Percentiles rank a stretch among this genome's conserved stretches.
Conservation (phyloP, 2,888 invertebrate species). For the Coelopa pilipes region DNA sequence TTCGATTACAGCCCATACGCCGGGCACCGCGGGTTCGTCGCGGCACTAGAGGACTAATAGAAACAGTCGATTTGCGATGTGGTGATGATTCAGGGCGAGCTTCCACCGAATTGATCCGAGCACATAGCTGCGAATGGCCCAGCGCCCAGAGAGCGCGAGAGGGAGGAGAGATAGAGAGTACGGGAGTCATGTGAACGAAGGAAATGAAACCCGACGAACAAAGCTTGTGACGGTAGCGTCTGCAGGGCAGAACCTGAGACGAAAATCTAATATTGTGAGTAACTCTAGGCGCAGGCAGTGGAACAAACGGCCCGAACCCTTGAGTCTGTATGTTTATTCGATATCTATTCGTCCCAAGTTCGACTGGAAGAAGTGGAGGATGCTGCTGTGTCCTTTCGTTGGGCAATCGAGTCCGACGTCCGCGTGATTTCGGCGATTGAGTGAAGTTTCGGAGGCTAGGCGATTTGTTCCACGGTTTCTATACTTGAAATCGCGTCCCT, state of each 20-base stretch:
- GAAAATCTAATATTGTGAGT: slow-evolving; percentile 30
- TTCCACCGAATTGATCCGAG: background rate
- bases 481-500: slow-evolving; percentile 21
- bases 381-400: no score
- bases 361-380: no score
- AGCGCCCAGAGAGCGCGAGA: no score
- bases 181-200: slow-evolving; percentile 30
- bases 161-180: slow-evolving; percentile 1
- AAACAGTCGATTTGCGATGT: slow-evolving; percentile 15
- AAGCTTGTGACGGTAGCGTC: slow-evolving; percentile 35
- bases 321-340: no score
- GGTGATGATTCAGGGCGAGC: slow-evolving; percentile 38
- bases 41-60: slow-evolving; percentile 16
- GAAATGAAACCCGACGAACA: slow-evolving; percentile 27
- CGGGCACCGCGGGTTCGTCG: slow-evolving; percentile 10
- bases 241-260: slow-evolving; percentile 30
- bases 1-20: slow-evolving; percentile 61
- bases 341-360: background rate
- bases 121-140: background rate
- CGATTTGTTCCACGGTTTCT: background rate
- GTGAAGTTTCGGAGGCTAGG: background rate
- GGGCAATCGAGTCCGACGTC: no score
- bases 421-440: background rate
- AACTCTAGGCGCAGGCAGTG: slow-evolving; percentile 27
- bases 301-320: background rate